A percentile compares a stretch with the other conserved stretches of the same genome.
Conservation (phyloP, 2,888 invertebrate species). For the Crioceris asparagi region DNA sequence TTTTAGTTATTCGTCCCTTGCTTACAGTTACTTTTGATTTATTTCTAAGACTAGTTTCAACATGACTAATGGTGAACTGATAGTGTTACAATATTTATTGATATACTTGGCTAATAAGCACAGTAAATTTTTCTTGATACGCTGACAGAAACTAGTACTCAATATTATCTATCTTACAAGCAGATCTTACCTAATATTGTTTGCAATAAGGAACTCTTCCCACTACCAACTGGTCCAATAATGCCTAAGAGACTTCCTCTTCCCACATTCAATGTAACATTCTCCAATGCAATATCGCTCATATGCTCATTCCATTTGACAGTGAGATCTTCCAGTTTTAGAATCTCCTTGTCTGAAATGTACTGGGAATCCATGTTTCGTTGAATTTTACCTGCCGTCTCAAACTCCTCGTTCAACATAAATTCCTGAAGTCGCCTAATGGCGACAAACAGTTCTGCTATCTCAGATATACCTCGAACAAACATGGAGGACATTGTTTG, state of each 20-base stretch:
- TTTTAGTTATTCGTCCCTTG: no score
- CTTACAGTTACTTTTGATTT: no score
- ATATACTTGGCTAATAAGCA: no score
- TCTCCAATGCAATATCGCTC: conserved; percentile 30
- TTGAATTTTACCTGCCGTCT: conserved; percentile 13
- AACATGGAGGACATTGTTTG: conserved; percentile 49
- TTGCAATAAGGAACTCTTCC: conserved; percentile 49
- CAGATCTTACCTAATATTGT: conserved; percentile 9
- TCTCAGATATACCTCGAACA: conserved; percentile 39
- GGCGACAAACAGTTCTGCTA: conserved; percentile 39
- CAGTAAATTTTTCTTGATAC: no score
- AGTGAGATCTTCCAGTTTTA: conserved; percentile 28
- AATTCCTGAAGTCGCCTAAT: conserved; percentile 37
- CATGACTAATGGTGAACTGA: no score
- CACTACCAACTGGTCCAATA: conserved; percentile 50
- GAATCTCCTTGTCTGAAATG: conserved; percentile 17
- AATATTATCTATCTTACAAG: no score
- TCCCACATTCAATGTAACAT: conserved; percentile 27
- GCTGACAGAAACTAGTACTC: no score
- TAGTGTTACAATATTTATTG: no score
- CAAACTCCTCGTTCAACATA: conserved; percentile 32
- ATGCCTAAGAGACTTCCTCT: conserved; percentile 39
- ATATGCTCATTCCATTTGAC: conserved; percentile 33
- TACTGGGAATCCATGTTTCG: conserved; percentile 18
- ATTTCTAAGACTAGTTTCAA: no score